A percentile compares a stretch with the other conserved stretches of the same genome.
These are phyloP conservation scores for Nasonia giraulti DNA, from an alignment of 1,140 invertebrate genomes.

Conservation along the genomic window DNA sequence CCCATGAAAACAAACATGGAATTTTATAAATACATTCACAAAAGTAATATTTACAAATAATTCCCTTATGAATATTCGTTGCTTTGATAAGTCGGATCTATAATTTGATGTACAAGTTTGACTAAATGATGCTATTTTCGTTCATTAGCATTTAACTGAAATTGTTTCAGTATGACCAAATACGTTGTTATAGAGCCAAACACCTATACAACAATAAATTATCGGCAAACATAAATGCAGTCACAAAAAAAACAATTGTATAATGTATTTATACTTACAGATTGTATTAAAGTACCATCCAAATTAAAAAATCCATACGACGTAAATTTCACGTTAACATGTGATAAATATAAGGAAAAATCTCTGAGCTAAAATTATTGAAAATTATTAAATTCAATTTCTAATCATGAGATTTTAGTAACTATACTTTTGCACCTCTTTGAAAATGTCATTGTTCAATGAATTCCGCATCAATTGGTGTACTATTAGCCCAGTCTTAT, in stretches of 20 bases:
- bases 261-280: slow-evolving; percentile 48
- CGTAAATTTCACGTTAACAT: slow-evolving; percentile 56
- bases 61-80: too few relatives aligned
- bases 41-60: too few relatives aligned
- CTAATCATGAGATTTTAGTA: neutral
- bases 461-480: neutral
- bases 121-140: neutral
- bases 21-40: too few relatives aligned
- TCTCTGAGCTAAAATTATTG: slow-evolving; percentile 52
- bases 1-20: too few relatives aligned
- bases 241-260: neutral
- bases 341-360: slow-evolving; percentile 56
- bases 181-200: slow-evolving; percentile 54
- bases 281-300: slow-evolving; percentile 55
- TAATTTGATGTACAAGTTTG: too few relatives aligned
- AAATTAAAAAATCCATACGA: slow-evolving; percentile 56
- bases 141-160: slow-evolving; percentile 24
- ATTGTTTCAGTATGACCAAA: slow-evolving; percentile 57
- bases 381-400: neutral
- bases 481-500: slow-evolving; percentile 15
- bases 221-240: neutral
- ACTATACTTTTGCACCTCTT: neutral
- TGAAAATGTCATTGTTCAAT: neutral
- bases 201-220: slow-evolving; percentile 49
- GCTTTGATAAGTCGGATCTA: too few relatives aligned